Percentiles rank a stretch among this genome's conserved stretches.
These are phyloP conservation scores for Tinamus guttatus DNA, from an alignment of 2,113 vertebrate genomes.

Conservation along the genomic window DNA sequence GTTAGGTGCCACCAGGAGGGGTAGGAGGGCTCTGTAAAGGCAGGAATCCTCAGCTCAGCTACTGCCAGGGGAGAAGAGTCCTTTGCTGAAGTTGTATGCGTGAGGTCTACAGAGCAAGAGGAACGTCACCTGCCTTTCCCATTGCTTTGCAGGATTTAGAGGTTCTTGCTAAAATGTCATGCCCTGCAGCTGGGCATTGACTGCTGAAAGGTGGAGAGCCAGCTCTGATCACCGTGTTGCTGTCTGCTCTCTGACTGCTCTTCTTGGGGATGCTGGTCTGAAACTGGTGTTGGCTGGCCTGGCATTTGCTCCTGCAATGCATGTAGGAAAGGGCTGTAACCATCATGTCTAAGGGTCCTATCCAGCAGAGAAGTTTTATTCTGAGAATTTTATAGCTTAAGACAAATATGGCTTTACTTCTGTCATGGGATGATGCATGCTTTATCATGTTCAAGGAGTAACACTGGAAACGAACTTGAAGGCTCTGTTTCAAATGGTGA, in stretches of 20 bases:
- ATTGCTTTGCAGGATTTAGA: neutral
- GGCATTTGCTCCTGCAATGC: neutral
- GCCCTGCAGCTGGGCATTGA: neutral
- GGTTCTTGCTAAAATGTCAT: accelerated
- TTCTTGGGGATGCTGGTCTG: neutral
- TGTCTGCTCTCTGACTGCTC: neutral
- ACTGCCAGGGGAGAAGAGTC: neutral
- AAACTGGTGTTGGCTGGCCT: neutral
- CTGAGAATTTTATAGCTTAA: neutral
- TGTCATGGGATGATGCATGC: neutral
- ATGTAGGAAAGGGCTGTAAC: neutral
- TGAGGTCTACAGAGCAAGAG: neutral
- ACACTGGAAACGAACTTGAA: neutral
- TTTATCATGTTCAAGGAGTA: neutral
- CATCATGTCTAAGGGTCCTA: neutral
- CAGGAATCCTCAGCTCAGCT: neutral
- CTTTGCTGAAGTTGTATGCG: accelerated
- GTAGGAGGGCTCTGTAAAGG: neutral
- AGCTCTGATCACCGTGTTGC: neutral
- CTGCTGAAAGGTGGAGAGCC: neutral
- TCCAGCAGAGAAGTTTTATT: neutral
- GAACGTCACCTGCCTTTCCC: neutral
- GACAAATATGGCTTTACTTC: neutral
- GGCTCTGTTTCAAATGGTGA: neutral
- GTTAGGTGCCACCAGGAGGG: neutral